Conservation (phyloP, 2,888 invertebrate species). For the Lymantria monacha region DNA sequence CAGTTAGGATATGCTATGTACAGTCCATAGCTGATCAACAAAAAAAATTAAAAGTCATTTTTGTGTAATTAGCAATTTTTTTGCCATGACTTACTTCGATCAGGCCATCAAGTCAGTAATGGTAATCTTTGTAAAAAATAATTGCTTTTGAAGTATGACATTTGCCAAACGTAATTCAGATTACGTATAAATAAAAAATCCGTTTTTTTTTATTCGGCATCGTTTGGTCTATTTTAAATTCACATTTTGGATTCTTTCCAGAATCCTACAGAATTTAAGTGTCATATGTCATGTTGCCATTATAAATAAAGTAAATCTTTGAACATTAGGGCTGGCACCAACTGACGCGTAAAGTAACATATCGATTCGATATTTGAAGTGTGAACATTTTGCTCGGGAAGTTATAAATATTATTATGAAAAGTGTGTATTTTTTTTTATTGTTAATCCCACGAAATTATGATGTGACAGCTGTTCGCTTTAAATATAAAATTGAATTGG, state of each 20-base stretch:
- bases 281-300: conserved; percentile 36
- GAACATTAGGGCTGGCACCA: conserved; percentile 15
- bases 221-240: conserved; percentile 28
- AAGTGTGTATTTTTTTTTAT: conserved; percentile 6
- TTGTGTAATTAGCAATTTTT: no score
- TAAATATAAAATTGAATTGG: conserved; percentile 1
- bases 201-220: not conserved
- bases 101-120: no score
- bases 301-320: conserved; percentile 38
- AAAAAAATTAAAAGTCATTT: no score
- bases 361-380: conserved; percentile 4
- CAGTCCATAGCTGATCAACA: no score
- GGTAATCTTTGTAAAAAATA: not conserved
- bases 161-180: not conserved
- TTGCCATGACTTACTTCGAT: no score
- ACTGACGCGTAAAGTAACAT: conserved; percentile 15
- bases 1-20: no score
- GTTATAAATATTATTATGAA: conserved; percentile 13
- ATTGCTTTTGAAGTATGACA: not conserved
- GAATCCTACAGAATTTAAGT: conserved; percentile 27
- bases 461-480: conserved; percentile 3
- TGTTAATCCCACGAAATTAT: conserved; percentile 7
- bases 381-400: conserved; percentile 17
- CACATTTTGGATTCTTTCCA: conserved; percentile 37
- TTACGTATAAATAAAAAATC: not conserved